A percentile compares a stretch with the other conserved stretches of the same genome.
Conservation (phyloP, 2,888 invertebrate species). For the Dolichopus griseipennis region DNA sequence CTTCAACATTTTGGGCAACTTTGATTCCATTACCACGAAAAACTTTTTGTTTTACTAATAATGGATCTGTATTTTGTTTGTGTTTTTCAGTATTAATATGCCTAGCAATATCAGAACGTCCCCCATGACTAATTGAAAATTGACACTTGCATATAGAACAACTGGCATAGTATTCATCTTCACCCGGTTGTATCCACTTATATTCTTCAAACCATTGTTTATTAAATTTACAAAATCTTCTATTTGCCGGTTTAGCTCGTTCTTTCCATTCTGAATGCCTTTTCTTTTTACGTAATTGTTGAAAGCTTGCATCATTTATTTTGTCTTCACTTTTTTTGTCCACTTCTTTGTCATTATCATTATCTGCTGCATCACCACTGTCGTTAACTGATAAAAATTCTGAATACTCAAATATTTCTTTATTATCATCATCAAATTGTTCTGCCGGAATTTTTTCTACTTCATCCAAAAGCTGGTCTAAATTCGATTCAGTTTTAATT, state of each 20-base stretch:
- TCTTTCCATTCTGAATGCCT: background rate
- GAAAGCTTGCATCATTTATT: background rate
- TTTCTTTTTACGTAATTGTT: background rate
- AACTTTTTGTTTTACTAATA: background rate
- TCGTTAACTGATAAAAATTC: background rate
- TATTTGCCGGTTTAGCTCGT: background rate
- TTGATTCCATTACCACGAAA: background rate
- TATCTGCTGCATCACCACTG: background rate
- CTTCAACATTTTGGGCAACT: background rate
- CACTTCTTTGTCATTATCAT: background rate
- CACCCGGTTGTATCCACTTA: background rate
- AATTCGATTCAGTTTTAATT: background rate
- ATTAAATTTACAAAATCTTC: slow-evolving; percentile 3
- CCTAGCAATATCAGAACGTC: background rate
- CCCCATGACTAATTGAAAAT: background rate
- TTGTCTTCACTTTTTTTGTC: background rate
- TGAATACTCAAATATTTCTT: background rate
- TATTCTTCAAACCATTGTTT: background rate
- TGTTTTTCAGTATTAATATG: slow-evolving; percentile 4
- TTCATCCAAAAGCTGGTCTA: background rate
- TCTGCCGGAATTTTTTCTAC: background rate
- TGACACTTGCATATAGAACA: background rate
- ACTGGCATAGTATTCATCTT: background rate
- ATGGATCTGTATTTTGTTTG: background rate
- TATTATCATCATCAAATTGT: background rate